Evolutionary conservation across 2,888 invertebrate species (phyloP), one percentile per base, ranked within the genome.

Genomic region (Eucriotettix oculatus): DNA sequence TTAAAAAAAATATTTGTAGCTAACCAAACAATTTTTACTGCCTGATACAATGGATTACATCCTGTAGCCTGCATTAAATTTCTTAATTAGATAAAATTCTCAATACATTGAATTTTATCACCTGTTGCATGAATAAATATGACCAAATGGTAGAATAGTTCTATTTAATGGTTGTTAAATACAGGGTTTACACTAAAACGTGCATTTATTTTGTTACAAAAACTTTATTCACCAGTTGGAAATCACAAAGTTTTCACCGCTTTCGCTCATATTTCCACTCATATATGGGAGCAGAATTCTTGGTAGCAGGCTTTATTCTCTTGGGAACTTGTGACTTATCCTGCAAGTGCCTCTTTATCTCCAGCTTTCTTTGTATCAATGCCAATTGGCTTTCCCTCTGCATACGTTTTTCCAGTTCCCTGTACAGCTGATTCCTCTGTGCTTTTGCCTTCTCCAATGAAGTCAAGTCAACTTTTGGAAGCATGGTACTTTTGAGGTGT

Each of bases 201-300:
- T 29, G 2, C 29, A 29, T 29, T 5, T 29, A 5, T 2, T 2
- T 29, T 7, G 2, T 2, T 29, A 29, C 29, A 29, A 29, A 29
- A 29, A 29, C 7, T 29, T 2, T 29, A 2, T 29, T 29, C 29
- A 29, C 29, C 29, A 29, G 7, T 29, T 29, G 29, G 29, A 29
- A 7, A 7, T 29, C 2, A 29, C 29, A 2, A 29, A 29, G 2
- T 29, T 29, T 17, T 80, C 75, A 90, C 74, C 83, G 83, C 71
- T 91, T 91, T 66, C 93, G 79, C 71, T 89, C 84, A 69, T 85
- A 90, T 66, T 83, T 84, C 79, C 92, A 93, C 67, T 82, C 76
- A 70, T 87, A 92, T 9, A 91, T 78, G 0, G 92, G 86, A 0
- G 91, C 83, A 0, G 81, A 71, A 14, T 79, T 74, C 66, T 83